A percentile compares a stretch with the other conserved stretches of the same genome.
Conservation (phyloP, 2,888 invertebrate genomes). For the Graphium colonna region DNA sequence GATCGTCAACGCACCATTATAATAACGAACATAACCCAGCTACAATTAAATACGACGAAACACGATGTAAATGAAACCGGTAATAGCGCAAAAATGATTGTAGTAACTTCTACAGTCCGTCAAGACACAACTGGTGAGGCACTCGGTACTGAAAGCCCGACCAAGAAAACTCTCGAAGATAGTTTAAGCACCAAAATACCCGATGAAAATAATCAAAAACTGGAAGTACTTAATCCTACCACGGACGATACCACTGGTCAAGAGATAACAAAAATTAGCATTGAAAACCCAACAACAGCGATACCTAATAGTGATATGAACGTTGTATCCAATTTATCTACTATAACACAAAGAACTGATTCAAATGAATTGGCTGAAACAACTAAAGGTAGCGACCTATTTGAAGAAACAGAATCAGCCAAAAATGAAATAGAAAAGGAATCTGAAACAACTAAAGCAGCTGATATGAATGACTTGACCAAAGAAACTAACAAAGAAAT, state of each 20-base stretch:
- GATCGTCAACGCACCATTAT: constrained; percentile 24
- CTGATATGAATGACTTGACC: constrained; percentile 8
- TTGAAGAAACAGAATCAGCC: no score
- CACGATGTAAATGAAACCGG: constrained; percentile 13
- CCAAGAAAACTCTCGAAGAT: not conserved
- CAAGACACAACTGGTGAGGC: constrained; percentile 2
- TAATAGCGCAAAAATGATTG: constrained; percentile 25
- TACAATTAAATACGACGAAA: constrained; percentile 24
- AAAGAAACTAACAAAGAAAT: no score
- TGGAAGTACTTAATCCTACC: not conserved
- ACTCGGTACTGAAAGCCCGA: not conserved
- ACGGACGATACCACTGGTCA: not conserved
- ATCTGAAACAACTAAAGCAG: constrained; percentile 18
- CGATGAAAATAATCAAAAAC: not conserved
- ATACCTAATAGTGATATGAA: constrained; percentile 4
- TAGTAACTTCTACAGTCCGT: constrained; percentile 12
- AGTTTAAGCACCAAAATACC: not conserved
- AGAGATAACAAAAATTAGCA: not conserved
- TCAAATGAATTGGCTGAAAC: not conserved
- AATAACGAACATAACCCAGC: constrained; percentile 33
- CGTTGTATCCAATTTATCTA: not conserved
- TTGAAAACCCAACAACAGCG: constrained; percentile 21
- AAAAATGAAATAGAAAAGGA: no score
- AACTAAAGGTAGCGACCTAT: not conserved
- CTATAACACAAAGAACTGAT: not conserved